Evolutionary conservation across 2,797 vertebrate genomes (phyloP).

Genomic region (Staurois parvus): DNA sequence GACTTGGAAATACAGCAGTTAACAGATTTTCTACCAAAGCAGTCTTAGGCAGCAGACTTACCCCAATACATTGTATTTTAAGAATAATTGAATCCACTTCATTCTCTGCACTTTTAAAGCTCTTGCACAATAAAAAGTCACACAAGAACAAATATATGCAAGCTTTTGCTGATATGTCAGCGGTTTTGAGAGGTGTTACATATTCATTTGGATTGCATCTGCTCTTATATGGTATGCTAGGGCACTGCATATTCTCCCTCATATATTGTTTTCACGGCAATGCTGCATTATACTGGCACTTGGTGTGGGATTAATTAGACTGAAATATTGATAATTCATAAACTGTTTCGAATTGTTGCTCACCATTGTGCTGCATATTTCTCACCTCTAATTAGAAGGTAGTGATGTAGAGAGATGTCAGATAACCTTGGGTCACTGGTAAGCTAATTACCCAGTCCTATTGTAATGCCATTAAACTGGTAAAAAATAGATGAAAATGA

Average conservation of each 20-base stretch:
- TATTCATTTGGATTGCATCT: constrained; percentile 16
- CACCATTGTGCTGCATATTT: constrained; percentile 16
- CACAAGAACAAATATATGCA: constrained; percentile 12
- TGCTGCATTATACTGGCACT: neutral
- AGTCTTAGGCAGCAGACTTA: constrained; percentile 9
- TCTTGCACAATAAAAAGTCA: constrained; percentile 4
- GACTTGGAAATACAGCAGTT: constrained; percentile 29
- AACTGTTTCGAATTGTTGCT: constrained; percentile 8
- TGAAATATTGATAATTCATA: constrained; percentile 33
- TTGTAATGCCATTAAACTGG: constrained; percentile 7
- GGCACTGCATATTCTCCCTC: neutral
- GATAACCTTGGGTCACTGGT: constrained; percentile 19
- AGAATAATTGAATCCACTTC: constrained; percentile 30
- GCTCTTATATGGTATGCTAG: neutral
- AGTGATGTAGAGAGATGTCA: neutral
- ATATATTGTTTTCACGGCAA: neutral
- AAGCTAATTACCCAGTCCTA: constrained; percentile 11
- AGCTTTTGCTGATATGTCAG: neutral
- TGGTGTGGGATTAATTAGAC: neutral
- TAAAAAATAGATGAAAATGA: constrained; percentile 10
- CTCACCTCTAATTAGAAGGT: constrained; percentile 11
- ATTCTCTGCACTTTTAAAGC: neutral
- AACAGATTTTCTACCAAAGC: constrained; percentile 15
- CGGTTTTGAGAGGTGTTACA: constrained; percentile 16
- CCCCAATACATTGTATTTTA: constrained; percentile 19